Percentiles rank a stretch among this genome's conserved stretches.
phyloP scores from a whole-genome alignment of 2,888 invertebrate genomes.

The Bellardia bayeri region DNA sequence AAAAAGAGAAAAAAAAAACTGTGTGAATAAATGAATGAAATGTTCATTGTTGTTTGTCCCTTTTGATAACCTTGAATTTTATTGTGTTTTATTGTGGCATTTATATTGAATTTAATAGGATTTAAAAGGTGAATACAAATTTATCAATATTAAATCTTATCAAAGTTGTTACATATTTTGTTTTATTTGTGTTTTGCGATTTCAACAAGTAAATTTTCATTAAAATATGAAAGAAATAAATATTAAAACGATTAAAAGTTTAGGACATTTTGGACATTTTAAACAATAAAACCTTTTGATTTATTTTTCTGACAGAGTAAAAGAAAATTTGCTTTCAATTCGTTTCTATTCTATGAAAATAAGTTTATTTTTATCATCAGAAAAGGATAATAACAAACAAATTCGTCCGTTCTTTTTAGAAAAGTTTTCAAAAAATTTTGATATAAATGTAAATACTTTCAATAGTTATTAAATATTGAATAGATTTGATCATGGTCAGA shows the following conservation, averaged over 20 bases:
- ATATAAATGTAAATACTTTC: no score
- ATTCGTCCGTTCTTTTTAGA: no score
- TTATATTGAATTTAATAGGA: constrained; percentile 53
- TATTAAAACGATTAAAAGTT: constrained; percentile 4
- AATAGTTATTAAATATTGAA: no score
- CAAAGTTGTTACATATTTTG: neutral
- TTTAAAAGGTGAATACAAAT: constrained; percentile 42
- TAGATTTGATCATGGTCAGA: no score
- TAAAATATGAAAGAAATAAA: constrained; percentile 27
- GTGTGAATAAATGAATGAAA: neutral
- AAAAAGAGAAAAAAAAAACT: constrained; percentile 2
- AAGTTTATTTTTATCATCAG: no score
- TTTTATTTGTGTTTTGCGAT: constrained; percentile 8
- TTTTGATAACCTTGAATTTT: constrained; percentile 45
- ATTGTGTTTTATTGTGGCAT: constrained; percentile 52
- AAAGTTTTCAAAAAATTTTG: no score
- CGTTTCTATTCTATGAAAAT: neutral
- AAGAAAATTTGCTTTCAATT: neutral
- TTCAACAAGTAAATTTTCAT: neutral
- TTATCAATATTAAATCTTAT: constrained; percentile 47
- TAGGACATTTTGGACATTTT: constrained; percentile 14
- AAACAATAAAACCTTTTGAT: neutral
- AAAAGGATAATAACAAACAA: no score
- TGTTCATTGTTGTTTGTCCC: constrained; percentile 37
- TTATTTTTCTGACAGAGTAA: neutral